Percentiles rank a stretch among this genome's conserved stretches.
phyloP scores from a whole-genome alignment of 2,797 vertebrate species.

The Hippopotamyrus pictus region DNA sequence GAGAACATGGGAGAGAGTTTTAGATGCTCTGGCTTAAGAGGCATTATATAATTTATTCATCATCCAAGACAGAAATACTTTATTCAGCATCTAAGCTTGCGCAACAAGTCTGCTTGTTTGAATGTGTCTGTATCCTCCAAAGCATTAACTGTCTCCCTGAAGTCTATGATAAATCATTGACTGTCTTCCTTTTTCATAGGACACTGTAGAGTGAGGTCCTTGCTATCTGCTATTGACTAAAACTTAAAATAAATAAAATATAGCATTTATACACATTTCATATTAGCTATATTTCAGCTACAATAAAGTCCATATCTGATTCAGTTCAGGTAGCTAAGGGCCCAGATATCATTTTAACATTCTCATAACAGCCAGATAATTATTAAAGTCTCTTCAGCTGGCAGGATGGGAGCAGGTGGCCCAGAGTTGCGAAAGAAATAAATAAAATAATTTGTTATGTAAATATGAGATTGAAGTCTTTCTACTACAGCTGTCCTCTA shows the following conservation, averaged over 20 bases:
- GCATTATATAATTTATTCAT: constrained; percentile 6
- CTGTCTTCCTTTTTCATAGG: constrained; percentile 31
- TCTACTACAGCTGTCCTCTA: not conserved
- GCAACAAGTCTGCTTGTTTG: constrained; percentile 7
- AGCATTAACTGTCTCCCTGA: not conserved
- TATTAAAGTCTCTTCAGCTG: not conserved
- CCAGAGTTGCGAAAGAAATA: not conserved
- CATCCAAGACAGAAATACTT: constrained; percentile 15
- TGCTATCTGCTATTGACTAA: constrained; percentile 23
- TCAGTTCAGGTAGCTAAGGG: not conserved
- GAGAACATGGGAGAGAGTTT: not conserved
- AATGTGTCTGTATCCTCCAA: constrained; percentile 17
- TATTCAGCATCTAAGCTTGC: constrained; percentile 19
- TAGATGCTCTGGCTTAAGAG: constrained; percentile 8
- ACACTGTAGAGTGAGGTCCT: constrained; percentile 24
- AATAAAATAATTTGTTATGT: not conserved
- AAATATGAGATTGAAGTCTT: not conserved
- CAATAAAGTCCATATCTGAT: not conserved
- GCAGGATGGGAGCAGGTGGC: not conserved
- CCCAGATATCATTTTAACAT: not conserved
- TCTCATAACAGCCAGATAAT: not conserved
- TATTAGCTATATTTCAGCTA: constrained; percentile 12
- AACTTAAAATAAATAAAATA: constrained; percentile 24
- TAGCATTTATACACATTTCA: constrained; percentile 28
- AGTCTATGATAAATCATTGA: constrained; percentile 28